Conservation (phyloP, 37 sponge, comb jelly and placozoan species). For the Halichondria panicea region DNA sequence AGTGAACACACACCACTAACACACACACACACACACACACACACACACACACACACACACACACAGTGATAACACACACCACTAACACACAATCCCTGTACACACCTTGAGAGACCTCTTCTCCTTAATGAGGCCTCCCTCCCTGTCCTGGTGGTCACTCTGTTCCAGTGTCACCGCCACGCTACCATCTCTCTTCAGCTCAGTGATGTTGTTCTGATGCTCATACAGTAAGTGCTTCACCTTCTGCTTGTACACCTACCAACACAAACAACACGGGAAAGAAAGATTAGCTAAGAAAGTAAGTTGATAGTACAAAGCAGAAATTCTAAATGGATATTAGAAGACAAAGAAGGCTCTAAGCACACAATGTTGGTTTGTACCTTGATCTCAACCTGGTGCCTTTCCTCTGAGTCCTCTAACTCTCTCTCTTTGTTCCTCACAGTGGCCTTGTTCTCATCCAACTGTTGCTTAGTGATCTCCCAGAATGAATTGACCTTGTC, state of each 20-base stretch:
- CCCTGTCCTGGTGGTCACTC: slow-evolving; percentile 73
- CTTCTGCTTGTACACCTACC: slow-evolving; percentile 98
- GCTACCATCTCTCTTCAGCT: slow-evolving; percentile 88
- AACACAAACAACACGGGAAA: too few relatives aligned
- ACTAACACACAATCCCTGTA: too few relatives aligned
- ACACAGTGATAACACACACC: too few relatives aligned
- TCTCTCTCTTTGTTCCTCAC: slow-evolving; percentile 92
- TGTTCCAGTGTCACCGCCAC: slow-evolving; percentile 89
- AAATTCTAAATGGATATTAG: too few relatives aligned
- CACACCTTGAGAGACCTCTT: slow-evolving; percentile 84
- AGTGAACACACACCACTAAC: too few relatives aligned
- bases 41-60: too few relatives aligned
- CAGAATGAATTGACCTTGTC: slow-evolving; percentile 98
- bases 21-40: too few relatives aligned
- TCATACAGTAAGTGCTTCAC: slow-evolving; percentile 98
- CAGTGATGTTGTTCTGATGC: slow-evolving; percentile 98
- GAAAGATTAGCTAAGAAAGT: too few relatives aligned
- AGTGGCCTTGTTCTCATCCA: slow-evolving; percentile 83
- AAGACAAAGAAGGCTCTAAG: too few relatives aligned
- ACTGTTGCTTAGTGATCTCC: slow-evolving; percentile 96
- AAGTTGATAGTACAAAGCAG: too few relatives aligned
- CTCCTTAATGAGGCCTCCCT: slow-evolving; percentile 59
- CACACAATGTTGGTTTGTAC: slow-evolving; percentile 17
- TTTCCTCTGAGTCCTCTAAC: slow-evolving; percentile 93
- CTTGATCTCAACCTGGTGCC: slow-evolving; percentile 99